Evolutionary conservation across 2,797 vertebrate species (phyloP).

Genomic region (Malurus leucopterus): DNA sequence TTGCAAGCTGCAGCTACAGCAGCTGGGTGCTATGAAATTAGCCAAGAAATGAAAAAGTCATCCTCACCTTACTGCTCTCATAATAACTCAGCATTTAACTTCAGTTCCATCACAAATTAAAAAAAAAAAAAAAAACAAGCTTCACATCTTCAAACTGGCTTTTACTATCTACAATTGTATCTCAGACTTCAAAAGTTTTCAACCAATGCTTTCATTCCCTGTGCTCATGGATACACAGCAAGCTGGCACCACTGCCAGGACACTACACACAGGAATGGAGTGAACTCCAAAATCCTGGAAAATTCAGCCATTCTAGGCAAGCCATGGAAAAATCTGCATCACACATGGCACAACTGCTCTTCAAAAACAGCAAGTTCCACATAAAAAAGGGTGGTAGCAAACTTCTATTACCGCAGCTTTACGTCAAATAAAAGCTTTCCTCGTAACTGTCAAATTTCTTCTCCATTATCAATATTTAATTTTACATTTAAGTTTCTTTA

Average conservation of each 20-base stretch:
- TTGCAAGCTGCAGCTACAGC: background rate
- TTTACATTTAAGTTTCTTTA: background rate
- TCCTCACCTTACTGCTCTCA: background rate
- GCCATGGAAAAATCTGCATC: background rate
- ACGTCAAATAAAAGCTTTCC: background rate
- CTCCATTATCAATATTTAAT: background rate
- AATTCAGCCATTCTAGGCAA: background rate
- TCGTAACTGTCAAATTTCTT: background rate
- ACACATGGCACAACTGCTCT: background rate
- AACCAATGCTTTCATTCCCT: background rate
- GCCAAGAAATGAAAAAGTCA: background rate
- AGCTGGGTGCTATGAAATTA: background rate
- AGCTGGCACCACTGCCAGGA: background rate
- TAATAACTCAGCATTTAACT: background rate
- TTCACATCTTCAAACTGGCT: background rate
- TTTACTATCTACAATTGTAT: background rate
- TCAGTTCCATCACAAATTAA: background rate
- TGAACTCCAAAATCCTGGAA: rapidly evolving
- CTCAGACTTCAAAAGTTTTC: background rate
- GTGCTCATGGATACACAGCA: rapidly evolving
- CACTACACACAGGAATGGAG: rapidly evolving
- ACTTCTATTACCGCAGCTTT: background rate
- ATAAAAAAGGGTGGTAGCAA: background rate
- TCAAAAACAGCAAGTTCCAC: background rate
- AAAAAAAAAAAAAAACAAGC: background rate